Evolutionary conservation across 2,888 invertebrate genomes (phyloP).

Genomic region (Drosophila meridionalis): DNA sequence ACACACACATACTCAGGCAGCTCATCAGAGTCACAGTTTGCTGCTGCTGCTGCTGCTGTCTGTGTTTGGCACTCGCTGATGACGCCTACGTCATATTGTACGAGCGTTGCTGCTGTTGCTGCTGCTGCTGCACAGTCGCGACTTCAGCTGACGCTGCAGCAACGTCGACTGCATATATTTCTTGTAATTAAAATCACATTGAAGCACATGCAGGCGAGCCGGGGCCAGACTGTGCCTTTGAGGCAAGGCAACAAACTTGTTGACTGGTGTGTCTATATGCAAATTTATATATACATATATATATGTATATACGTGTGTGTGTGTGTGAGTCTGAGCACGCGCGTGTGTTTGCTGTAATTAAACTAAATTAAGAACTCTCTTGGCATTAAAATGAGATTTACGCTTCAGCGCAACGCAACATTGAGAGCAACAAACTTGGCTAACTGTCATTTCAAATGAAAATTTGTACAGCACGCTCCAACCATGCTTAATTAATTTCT

Average conservation of each 20-base stretch:
- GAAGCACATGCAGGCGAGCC: conserved; percentile 51
- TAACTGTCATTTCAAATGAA: conserved; percentile 63
- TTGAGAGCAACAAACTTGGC: conserved; percentile 58
- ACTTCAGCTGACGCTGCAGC: conserved; percentile 62
- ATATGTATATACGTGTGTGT: not conserved
- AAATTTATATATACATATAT: not conserved
- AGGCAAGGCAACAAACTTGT: conserved; percentile 77
- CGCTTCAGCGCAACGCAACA: conserved; percentile 70
- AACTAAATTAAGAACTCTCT: conserved; percentile 81
- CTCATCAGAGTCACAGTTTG: conserved; percentile 42
- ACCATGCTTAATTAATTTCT: conserved; percentile 65
- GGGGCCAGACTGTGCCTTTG: conserved; percentile 70
- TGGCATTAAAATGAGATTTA: conserved; percentile 81
- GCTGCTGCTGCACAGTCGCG: conserved; percentile 47
- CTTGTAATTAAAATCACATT: conserved; percentile 80
- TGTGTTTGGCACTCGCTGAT: conserved; percentile 58
- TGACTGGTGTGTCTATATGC: conserved; percentile 52
- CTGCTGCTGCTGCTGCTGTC: conserved; percentile 16
- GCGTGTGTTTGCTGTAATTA: conserved; percentile 74
- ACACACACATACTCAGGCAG: conserved; percentile 8
- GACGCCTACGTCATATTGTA: conserved; percentile 76
- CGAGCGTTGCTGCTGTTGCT: conserved; percentile 15
- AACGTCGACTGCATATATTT: conserved; percentile 69
- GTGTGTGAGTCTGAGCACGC: conserved; percentile 12
- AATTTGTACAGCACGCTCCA: conserved; percentile 59